Evolutionary conservation across 1,140 invertebrate genomes (phyloP).

Genomic region (Palaemon carinicauda): DNA sequence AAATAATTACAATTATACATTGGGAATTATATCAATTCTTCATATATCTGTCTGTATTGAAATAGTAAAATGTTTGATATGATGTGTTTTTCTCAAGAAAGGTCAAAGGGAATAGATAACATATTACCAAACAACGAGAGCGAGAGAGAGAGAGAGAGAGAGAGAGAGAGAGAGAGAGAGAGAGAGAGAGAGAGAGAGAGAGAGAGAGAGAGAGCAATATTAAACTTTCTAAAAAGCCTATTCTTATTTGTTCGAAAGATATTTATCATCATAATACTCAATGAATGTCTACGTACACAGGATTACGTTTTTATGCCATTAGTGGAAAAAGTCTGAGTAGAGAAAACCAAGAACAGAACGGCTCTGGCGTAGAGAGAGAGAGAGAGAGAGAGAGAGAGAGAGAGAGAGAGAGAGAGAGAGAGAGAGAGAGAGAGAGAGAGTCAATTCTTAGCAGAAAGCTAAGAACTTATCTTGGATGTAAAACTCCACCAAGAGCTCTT

Average conservation of each 20-base stretch:
- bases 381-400: neutral
- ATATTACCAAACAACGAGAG: neutral
- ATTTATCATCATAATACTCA: neutral
- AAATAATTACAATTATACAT: too few species aligned
- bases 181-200: neutral
- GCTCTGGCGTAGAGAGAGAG: neutral
- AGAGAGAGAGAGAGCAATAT: neutral
- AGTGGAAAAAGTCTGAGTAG: neutral
- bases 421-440: neutral
- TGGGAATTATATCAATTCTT: too few species aligned
- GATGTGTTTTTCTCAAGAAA: too few species aligned
- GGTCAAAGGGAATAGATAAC: neutral
- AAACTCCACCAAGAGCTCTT: neutral
- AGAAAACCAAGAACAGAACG: neutral
- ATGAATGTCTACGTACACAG: neutral
- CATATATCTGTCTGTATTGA: too few species aligned
- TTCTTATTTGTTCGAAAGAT: neutral
- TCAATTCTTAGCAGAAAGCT: neutral
- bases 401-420: neutral
- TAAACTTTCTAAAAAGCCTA: neutral
- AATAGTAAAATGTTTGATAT: too few species aligned
- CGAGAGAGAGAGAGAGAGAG: neutral
- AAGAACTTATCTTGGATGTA: neutral
- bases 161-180: slow-evolving; percentile 6
- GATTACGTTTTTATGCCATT: neutral